phyloP scores from a whole-genome alignment of 2,888 invertebrate species.

The Tachina fera region DNA sequence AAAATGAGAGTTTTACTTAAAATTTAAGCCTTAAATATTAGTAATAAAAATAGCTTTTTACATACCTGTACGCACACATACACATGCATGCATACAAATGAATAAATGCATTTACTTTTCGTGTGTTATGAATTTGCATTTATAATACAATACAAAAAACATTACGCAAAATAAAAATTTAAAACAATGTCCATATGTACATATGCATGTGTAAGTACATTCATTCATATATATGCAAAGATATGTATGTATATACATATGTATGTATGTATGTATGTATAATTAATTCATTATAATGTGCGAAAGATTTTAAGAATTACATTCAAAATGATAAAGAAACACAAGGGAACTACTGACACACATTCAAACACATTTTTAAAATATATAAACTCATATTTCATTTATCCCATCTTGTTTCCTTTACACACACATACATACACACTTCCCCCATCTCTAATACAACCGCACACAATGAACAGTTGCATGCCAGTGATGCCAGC shows the following conservation, averaged over 20 bases:
- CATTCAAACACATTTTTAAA: constrained; percentile 2
- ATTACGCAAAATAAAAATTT: constrained; percentile 9
- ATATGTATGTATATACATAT: not conserved
- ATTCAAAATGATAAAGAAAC: constrained; percentile 4
- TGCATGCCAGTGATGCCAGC: constrained; percentile 29
- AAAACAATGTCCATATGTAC: no score
- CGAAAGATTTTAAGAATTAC: not conserved
- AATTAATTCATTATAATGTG: no score
- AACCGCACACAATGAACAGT: constrained; percentile 35
- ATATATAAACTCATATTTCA: not conserved
- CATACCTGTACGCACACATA: not conserved
- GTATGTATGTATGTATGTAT: not conserved
- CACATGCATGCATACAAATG: not conserved
- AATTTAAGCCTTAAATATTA: not conserved
- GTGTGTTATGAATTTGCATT: not conserved
- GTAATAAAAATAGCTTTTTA: constrained; percentile 11
- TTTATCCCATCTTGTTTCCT: not conserved
- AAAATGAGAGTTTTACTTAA: constrained; percentile 34
- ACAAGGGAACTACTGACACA: not conserved
- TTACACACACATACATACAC: not conserved
- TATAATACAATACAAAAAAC: constrained; percentile 2
- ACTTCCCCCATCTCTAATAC: not conserved
- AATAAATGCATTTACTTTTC: not conserved
- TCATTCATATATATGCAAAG: not conserved
- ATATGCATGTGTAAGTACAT: not conserved